Evolutionary conservation across 2,113 vertebrate species (phyloP).

Genomic region (Hippocampus barbouri): DNA sequence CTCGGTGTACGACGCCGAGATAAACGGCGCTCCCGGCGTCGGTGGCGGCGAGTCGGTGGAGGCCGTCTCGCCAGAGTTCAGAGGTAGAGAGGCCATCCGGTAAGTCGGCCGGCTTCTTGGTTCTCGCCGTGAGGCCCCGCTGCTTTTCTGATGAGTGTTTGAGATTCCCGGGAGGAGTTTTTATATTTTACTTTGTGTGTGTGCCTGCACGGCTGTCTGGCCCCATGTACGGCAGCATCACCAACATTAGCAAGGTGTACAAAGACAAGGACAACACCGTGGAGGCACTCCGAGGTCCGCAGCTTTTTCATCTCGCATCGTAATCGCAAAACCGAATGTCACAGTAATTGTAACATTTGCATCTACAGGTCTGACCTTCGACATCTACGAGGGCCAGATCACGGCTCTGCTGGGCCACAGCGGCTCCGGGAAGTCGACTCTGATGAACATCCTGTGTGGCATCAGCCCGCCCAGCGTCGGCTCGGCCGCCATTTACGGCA

Average conservation of each 20-base stretch:
- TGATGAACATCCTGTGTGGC: constrained; percentile 96
- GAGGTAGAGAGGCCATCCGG: constrained; percentile 95
- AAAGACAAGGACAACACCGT: constrained; percentile 82
- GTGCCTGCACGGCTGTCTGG: constrained; percentile 23
- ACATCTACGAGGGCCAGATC: constrained; percentile 96
- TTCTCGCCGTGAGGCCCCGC: too few relatives aligned
- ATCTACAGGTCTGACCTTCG: constrained; percentile 84
- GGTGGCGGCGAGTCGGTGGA: constrained; percentile 78
- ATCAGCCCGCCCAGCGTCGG: constrained; percentile 84
- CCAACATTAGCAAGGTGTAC: constrained; percentile 87
- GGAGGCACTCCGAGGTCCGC: constrained; percentile 87
- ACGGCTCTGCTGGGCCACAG: constrained; percentile 95
- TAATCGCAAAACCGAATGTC: too few relatives aligned
- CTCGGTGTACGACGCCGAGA: constrained; percentile 74
- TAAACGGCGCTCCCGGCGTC: constrained; percentile 67
- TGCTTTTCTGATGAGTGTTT: too few relatives aligned
- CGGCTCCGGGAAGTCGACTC: constrained; percentile 90
- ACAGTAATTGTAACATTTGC: not conserved
- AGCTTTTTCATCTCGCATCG: not conserved
- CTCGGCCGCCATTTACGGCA: constrained; percentile 86
- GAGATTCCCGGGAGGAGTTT: too few relatives aligned
- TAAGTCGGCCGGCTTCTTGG: constrained; percentile 47
- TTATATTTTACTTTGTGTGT: too few relatives aligned
- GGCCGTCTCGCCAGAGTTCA: constrained; percentile 82
- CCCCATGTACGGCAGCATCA: constrained; percentile 75